Evolutionary conservation across 2,797 vertebrate genomes (phyloP), one percentile per base, ranked within the genome.

Genomic region (Pseudochaenichthys georgianus): DNA sequence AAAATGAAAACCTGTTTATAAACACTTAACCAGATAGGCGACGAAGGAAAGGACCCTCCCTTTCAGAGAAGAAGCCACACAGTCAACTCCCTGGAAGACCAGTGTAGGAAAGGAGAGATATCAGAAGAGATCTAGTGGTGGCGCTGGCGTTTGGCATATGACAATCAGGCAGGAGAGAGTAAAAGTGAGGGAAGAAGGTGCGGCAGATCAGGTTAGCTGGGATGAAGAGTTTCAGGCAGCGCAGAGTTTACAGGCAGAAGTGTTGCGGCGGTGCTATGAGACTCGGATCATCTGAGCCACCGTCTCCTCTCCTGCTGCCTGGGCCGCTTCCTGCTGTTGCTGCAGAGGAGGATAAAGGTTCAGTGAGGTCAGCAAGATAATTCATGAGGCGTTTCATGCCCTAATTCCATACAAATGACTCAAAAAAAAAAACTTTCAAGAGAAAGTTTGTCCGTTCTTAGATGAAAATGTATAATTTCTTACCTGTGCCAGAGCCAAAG

Each of bases 241-340:
- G 73, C 52, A 79, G 64, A 84, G 75, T 84, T 79, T 73, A 70
- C 67, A 69, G 81, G 64, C 15, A 66, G 75, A 70, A 34, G 66
- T 47, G 65, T 57, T 43, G 16, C 43, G 71, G 78, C 70, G 72
- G 60, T 82, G 95, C 96, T 97, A 97, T 45, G 97, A 97, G 73
- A 97, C 97, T 73, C 96, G 91, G 92, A 99, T 98, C 95, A 98
- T 98, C 93, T 98, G 97, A 89, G 96, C 96, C 94, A 99, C 97
- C 0, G 95, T 96, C 86, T 98, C 97, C 63, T 99, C 97, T 50
- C 94, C 94, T 64, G 93, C 95, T 52, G 92, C 85, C 91, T 97
- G 96, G 85, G 88, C 81, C 15, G 95, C 93, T 60, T 99, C 97
- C 95, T 98, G 94, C 23, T 93, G 77, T 82, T 79, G 93, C 75